Base-by-base conservation (phyloP, 2,888 invertebrate species). In the Notodonta ziczac region DNA sequence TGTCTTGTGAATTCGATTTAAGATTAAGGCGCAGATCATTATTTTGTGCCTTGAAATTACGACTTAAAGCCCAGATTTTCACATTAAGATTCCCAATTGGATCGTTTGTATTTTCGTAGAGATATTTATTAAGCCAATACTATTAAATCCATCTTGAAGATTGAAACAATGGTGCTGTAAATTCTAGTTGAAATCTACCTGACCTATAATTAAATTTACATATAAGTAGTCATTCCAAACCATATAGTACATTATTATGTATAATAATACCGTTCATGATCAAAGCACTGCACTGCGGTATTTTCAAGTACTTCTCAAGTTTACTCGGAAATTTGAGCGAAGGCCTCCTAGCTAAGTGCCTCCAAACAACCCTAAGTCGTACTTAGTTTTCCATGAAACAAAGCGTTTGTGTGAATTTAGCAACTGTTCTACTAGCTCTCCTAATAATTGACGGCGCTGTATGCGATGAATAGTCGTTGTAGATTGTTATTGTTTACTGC, bases 351-450 rank as follows among this genome's bases (percentile, higher is more conserved):
- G 72, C 73, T 68, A 75, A 79, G 76, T 70, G 70, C 65, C 73
- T 75, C 75, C 70, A 70, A 73, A 76, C 76, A 76, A 74, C 64
- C 69, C 62, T 66, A 74, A 80, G 71, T 77, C 71, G 72, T 75
- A 69, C 68, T 76, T 76, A 82, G 80, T 80, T 80, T 78, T 73
- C 74, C 61, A 58, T 66, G 66, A 65, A 77, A 78, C 80, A 78
- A 80, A 78, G 76, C 72, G 69, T 72, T 81, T 73, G 76, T 67
- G 73, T 77, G 72, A 77, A 71, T 78, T 78, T 74, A 80, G 77
- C 72, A 70, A 72, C n/a, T 46, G 13, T n/a, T 46, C 70, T 63
- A 55, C 55, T 60, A 63, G 75, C 66, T 76, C 46, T 46, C 5
- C n/a, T 54, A 13, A 50, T 60, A 58, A 65, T 56, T 57, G 56